Evolutionary conservation across 1,140 invertebrate genomes (phyloP), one percentile per base, ranked within the genome.

Genomic region (Meloidogyne exigua): DNA sequence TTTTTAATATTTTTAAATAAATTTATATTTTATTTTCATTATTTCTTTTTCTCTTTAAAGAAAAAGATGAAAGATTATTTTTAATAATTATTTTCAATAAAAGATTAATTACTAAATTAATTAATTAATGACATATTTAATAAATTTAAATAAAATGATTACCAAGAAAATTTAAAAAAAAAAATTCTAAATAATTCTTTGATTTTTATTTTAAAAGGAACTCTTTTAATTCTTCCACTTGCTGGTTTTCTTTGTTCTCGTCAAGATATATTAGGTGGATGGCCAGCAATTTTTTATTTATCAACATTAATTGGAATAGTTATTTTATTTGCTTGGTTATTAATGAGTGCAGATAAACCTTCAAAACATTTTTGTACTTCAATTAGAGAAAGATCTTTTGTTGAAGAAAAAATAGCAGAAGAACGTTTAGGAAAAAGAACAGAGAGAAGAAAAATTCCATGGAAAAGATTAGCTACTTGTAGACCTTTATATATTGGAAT

Each of bases 271-370:
- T 63, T 78, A n/a, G 76, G 76, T 62, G 84, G 84, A 26, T 86
- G 85, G 85, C 85, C 84, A 28, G 73, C 79, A 18, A 85, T 87
- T 63, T 86, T 87, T 76, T 86, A 86, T 70, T 70, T 86, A 13
- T 86, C 84, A 0, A 81, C 84, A 18, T 67, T 81, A 7, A 80
- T 86, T 36, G 84, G 83, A n/a, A 74, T 76, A 15, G 57, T 81
- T 7, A 81, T 87, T 63, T 69, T 85, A 28, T 42, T 86, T 12
- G 80, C 82, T 26, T 86, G 85, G 85, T 62, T 86, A 2, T 75
- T 84, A 7, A 66, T 86, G 44, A 79, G 80, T 49, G 85, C 85
- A 18, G 85, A 86, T 63, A 86, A 86, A 73, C 85, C 85, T 57
- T 84, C 86, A 4, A 86, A 86, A 76, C 85, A 86, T 57, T 82